Base-by-base conservation (phyloP, 2,888 invertebrate species). In the Achlya flavicornis region DNA sequence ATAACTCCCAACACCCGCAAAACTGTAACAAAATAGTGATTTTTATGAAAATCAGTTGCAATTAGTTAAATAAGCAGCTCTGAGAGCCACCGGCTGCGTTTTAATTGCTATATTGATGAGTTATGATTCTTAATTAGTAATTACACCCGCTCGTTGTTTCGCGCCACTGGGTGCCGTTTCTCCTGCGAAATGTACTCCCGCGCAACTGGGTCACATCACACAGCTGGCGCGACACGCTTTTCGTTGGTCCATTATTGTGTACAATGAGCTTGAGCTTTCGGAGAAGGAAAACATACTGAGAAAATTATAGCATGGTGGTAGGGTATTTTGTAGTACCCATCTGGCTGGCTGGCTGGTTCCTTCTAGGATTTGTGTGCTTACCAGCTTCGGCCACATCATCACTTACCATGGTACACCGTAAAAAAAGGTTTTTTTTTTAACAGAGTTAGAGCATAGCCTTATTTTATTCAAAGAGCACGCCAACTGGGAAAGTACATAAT, bases 61-160 rank as follows among this genome's bases (percentile, higher is more conserved):
- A 89, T 89, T 87, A 88, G 84, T 84, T 83, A 87, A 86, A 85
- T 86, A 86, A 84, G 81, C 78, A 79, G 81, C 79, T 75, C 75
- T 65, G 19, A 10, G 46, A 46, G 16, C 19, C 19, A 53, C 53
- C 53, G 64, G 71, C 71, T 69, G 68, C 72, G 85, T 89, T 88
- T 89, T 90, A 90, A 90, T 91, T 87, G 86, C 86, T 75, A 78
- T 88, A 90, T 89, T 88, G 87, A 88, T 90, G 89, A 90, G 87
- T 90, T 90, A 90, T 84, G 87, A 85, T 80, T 76, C 81, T 72
- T 87, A 89, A 92, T 91, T 89, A 88, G 89, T 71, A 86, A 91
- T 90, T 88, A 88, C 83, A 87, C 88, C 87, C 77, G 67, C 38
- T 72, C 60, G 68, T 70, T 70, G 77, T 75, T 73, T 65, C 78